phyloP scores from a whole-genome alignment of 2,113 vertebrate species.

The Meles meles region DNA sequence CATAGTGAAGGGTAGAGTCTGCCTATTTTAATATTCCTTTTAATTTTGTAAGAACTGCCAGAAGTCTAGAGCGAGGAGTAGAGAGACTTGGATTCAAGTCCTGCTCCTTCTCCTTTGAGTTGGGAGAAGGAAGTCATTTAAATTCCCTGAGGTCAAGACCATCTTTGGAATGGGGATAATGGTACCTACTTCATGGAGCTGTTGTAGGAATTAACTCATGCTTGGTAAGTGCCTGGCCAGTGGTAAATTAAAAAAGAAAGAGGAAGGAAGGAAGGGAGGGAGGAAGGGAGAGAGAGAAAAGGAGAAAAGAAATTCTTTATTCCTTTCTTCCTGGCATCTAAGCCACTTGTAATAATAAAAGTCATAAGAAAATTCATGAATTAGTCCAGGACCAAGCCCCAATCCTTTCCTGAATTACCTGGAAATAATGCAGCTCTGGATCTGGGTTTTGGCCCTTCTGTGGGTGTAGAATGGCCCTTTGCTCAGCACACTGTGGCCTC shows the following conservation, averaged over 20 bases:
- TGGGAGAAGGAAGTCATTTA: neutral
- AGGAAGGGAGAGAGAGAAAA: neutral
- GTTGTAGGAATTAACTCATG: neutral
- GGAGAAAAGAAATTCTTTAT: neutral
- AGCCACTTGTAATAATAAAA: neutral
- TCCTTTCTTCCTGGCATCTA: neutral
- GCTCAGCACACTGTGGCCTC: neutral
- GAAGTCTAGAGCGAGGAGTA: neutral
- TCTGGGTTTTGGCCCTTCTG: accelerated
- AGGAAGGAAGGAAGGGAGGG: neutral
- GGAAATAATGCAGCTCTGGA: neutral
- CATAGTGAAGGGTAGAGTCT: neutral
- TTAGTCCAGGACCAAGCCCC: neutral
- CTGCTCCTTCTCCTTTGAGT: neutral
- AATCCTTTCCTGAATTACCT: neutral
- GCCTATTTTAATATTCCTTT: neutral
- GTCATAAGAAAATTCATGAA: neutral
- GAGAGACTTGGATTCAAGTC: neutral
- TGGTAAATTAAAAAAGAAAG: neutral
- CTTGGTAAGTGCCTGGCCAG: neutral
- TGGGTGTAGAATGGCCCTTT: neutral
- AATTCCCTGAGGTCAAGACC: neutral
- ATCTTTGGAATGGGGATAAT: neutral
- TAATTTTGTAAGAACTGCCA: neutral
- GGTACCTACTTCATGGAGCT: neutral